A percentile compares a stretch with the other conserved stretches of the same genome.
Conservation (phyloP, 2,888 invertebrate species). For the Ditylenchus weischeri region DNA sequence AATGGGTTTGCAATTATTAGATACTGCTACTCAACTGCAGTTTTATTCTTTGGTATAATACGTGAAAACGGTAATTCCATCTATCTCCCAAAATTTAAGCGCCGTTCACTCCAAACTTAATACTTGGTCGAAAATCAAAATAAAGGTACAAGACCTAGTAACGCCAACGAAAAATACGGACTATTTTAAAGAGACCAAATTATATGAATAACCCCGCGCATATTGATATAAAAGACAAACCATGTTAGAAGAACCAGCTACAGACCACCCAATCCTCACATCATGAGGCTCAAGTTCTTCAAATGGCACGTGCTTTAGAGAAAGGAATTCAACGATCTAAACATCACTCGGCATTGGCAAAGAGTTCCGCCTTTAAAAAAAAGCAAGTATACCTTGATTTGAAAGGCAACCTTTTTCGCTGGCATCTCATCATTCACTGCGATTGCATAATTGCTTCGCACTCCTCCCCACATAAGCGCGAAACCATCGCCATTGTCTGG, state of each 20-base stretch:
- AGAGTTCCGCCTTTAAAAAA: background rate
- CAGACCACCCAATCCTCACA: constrained; percentile 87
- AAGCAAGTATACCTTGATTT: constrained; percentile 70
- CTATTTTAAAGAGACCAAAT: too few species aligned
- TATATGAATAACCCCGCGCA: too few species aligned
- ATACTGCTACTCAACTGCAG: too few species aligned
- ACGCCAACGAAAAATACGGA: too few species aligned
- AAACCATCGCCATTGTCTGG: constrained; percentile 75
- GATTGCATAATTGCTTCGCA: constrained; percentile 76
- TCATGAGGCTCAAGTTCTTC: constrained; percentile 69
- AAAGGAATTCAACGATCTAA: constrained; percentile 71
- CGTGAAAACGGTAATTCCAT: too few species aligned
- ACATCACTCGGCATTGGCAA: constrained; percentile 6
- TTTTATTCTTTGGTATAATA: too few species aligned
- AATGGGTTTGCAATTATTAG: too few species aligned
- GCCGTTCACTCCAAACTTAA: too few species aligned
- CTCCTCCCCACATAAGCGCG: constrained; percentile 89
- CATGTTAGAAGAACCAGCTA: constrained; percentile 64
- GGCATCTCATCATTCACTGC: constrained; percentile 71
- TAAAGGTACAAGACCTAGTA: too few species aligned
- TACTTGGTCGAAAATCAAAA: too few species aligned
- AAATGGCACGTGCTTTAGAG: constrained; percentile 63
- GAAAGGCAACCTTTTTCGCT: constrained; percentile 77
- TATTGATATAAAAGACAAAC: constrained; percentile 25
- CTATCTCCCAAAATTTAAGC: too few species aligned